Evolutionary conservation across 1,140 invertebrate species (phyloP).

Genomic region (Bombus impatiens): DNA sequence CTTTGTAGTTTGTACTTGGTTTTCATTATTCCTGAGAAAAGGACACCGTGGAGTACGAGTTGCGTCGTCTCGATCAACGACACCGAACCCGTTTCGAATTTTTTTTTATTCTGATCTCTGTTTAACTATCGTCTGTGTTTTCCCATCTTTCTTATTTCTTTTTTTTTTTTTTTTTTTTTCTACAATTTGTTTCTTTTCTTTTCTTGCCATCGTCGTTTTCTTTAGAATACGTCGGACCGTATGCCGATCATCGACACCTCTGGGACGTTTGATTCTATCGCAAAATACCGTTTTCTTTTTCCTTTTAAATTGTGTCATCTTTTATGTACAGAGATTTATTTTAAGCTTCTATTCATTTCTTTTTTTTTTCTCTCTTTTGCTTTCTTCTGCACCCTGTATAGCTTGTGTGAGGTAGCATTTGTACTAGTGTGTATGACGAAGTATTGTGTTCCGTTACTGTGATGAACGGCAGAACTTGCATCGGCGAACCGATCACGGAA

Average conservation of each 20-base stretch:
- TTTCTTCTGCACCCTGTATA: constrained; percentile 79
- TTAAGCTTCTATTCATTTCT: background rate
- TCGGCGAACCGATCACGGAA: constrained; percentile 24
- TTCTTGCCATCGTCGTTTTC: constrained; percentile 9
- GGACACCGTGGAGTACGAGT: constrained; percentile 57
- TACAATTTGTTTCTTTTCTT: background rate
- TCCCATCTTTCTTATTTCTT: background rate
- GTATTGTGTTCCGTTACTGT: constrained; percentile 69
- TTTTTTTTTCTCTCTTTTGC: constrained; percentile 32
- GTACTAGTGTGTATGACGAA: constrained; percentile 77
- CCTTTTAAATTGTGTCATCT: constrained; percentile 42
- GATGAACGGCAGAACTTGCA: constrained; percentile 20
- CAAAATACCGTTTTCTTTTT: constrained; percentile 52
- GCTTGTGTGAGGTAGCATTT: constrained; percentile 81
- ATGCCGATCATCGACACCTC: background rate
- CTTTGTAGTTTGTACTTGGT: constrained; percentile 82
- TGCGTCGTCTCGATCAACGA: background rate
- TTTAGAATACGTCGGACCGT: constrained; percentile 1
- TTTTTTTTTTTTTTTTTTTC: background rate
- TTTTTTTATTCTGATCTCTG: constrained; percentile 31
- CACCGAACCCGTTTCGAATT: constrained; percentile 31
- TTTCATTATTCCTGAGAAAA: constrained; percentile 80
- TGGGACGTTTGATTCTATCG: constrained; percentile 43
- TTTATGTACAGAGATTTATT: constrained; percentile 69
- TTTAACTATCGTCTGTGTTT: constrained; percentile 22